These are phyloP conservation scores for Lepidothrix coronata DNA, from an alignment of 2,113 vertebrate species.

Conservation along the genomic window DNA sequence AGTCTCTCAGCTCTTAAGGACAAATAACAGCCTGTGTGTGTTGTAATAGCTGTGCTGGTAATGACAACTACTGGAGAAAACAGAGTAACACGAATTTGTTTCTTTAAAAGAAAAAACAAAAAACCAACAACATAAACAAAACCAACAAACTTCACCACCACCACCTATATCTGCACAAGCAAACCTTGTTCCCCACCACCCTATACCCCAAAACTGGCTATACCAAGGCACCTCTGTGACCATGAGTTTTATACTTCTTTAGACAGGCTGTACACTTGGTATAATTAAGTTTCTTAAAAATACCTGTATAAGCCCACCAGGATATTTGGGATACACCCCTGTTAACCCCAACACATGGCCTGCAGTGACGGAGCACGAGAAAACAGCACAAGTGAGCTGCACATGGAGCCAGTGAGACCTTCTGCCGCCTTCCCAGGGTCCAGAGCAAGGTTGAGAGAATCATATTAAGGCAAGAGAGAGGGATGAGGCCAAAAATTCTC, in stretches of 20 bases:
- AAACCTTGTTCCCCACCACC: neutral
- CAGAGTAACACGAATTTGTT: neutral
- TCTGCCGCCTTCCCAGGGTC: neutral
- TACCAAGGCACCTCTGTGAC: rapidly evolving
- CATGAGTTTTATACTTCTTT: neutral
- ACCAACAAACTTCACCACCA: neutral
- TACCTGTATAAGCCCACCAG: neutral
- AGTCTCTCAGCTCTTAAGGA: neutral
- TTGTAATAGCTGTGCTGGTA: neutral
- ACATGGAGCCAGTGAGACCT: rapidly evolving
- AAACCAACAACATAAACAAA: neutral
- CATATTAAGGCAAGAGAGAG: rapidly evolving
- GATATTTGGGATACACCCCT: rapidly evolving
- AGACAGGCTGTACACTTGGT: rapidly evolving
- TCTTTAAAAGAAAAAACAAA: no score
- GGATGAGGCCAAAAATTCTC: neutral
- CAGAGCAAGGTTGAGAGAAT: neutral
- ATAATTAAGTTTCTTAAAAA: neutral
- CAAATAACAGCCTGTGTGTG: neutral
- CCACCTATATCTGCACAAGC: rapidly evolving
- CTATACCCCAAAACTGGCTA: rapidly evolving
- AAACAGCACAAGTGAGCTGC: neutral
- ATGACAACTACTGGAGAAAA: neutral
- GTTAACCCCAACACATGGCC: neutral
- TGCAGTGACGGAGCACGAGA: neutral